phyloP scores from a whole-genome alignment of 1,140 invertebrate genomes.

The Aporrectodea caliginosa region DNA sequence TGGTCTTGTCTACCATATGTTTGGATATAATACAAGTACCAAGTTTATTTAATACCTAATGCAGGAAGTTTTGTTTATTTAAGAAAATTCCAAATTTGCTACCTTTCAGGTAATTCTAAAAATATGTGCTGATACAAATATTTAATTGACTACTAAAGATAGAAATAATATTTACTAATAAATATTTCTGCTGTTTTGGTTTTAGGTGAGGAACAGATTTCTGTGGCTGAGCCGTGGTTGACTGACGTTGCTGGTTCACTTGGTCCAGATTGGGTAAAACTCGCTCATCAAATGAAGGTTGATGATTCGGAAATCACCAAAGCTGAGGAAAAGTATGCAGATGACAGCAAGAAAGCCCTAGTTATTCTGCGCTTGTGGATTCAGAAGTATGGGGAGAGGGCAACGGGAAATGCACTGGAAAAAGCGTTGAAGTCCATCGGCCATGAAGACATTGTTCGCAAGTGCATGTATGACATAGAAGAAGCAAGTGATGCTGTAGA shows the following conservation, averaged over 20 bases:
- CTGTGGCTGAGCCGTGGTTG: slow-evolving; percentile 73
- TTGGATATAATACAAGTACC: too few relatives aligned
- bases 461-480: slow-evolving; percentile 81
- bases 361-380: slow-evolving; percentile 88
- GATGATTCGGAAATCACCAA: slow-evolving; percentile 79
- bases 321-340: slow-evolving; percentile 80
- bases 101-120: too few relatives aligned
- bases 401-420: slow-evolving; percentile 79
- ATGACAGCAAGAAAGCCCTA: slow-evolving; percentile 81
- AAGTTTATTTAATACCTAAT: too few relatives aligned
- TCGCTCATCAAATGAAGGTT: slow-evolving; percentile 74
- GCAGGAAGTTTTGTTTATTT: too few relatives aligned
- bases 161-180: too few relatives aligned
- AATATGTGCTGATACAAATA: too few relatives aligned
- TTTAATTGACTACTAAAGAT: too few relatives aligned
- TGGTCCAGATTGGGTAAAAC: slow-evolving; percentile 76
- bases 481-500: slow-evolving; percentile 75
- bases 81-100: too few relatives aligned
- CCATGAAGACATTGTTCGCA: slow-evolving; percentile 85
- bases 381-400: slow-evolving; percentile 67
- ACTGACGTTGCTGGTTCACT: slow-evolving; percentile 87
- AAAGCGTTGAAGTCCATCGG: slow-evolving; percentile 81
- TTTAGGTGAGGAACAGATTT: slow-evolving; percentile 30
- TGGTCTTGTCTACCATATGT: too few relatives aligned
- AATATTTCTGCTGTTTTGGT: too few relatives aligned